phyloP scores from a whole-genome alignment of 2,113 vertebrate species.

The Vulpes vulpes region DNA sequence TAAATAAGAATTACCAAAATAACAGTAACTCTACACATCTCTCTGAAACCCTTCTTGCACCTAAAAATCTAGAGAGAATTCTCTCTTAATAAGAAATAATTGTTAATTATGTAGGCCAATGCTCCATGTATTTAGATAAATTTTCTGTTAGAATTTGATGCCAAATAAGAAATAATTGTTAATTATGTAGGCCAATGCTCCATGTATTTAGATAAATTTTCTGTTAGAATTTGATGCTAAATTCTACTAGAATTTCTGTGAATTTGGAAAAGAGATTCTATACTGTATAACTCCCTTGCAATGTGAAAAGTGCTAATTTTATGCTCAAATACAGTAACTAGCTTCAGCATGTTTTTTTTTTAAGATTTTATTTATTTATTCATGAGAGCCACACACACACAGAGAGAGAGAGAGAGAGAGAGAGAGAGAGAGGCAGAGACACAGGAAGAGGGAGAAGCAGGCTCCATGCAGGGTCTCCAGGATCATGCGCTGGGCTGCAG shows the following conservation, averaged over 20 bases:
- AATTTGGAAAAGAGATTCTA: neutral
- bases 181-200: neutral
- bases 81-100: conserved; percentile 12
- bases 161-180: neutral
- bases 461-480: too few relatives aligned
- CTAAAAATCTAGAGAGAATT: neutral
- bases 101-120: neutral
- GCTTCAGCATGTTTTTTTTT: neutral
- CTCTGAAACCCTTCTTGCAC: neutral
- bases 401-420: too few relatives aligned
- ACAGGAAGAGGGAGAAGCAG: too few relatives aligned
- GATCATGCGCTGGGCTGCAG: too few relatives aligned
- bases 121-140: neutral
- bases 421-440: too few relatives aligned
- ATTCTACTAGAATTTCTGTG: neutral
- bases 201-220: conserved; percentile 12
- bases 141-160: neutral
- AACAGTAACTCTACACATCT: neutral
- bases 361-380: too few relatives aligned
- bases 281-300: neutral
- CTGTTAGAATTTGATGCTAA: neutral
- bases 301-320: conserved; percentile 27
- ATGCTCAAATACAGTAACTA: neutral
- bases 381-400: too few relatives aligned
- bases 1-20: neutral